These are phyloP conservation scores for Laupala kohalensis DNA, from an alignment of 1,140 invertebrate genomes.

Conservation along the genomic window DNA sequence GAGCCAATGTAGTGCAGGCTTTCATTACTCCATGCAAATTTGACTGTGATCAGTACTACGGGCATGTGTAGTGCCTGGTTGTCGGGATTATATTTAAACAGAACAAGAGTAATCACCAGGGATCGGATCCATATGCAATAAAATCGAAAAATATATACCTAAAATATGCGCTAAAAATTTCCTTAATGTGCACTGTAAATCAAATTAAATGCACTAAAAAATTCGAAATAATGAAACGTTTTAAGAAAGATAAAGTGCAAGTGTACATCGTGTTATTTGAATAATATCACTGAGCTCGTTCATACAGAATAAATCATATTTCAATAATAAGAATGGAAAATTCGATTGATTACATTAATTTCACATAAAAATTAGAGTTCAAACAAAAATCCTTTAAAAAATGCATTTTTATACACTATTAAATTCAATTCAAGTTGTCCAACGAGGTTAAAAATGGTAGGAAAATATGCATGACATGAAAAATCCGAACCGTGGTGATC, in stretches of 20 bases:
- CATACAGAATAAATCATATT: neutral
- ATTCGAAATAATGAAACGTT: neutral
- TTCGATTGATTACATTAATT: neutral
- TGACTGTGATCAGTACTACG: neutral
- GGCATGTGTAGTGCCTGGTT: neutral
- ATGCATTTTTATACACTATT: neutral
- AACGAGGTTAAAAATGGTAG: too few species aligned
- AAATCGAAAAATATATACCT: neutral
- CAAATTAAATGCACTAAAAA: neutral
- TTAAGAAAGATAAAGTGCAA: neutral
- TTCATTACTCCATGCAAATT: neutral
- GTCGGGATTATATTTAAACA: too few species aligned
- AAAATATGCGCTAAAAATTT: neutral
- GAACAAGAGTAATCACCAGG: too few species aligned
- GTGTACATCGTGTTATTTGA: too few species aligned
- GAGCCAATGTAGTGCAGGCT: too few species aligned
- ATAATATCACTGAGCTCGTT: too few species aligned
- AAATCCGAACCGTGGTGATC: too few species aligned
- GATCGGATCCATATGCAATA: too few species aligned
- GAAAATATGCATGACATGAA: too few species aligned
- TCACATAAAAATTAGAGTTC: neutral
- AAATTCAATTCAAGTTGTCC: too few species aligned
- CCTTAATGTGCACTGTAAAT: neutral
- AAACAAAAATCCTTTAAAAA: neutral
- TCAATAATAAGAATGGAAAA: neutral